Base-by-base conservation (phyloP, 1,140 invertebrate genomes). In the Drosophila rhopaloa region DNA sequence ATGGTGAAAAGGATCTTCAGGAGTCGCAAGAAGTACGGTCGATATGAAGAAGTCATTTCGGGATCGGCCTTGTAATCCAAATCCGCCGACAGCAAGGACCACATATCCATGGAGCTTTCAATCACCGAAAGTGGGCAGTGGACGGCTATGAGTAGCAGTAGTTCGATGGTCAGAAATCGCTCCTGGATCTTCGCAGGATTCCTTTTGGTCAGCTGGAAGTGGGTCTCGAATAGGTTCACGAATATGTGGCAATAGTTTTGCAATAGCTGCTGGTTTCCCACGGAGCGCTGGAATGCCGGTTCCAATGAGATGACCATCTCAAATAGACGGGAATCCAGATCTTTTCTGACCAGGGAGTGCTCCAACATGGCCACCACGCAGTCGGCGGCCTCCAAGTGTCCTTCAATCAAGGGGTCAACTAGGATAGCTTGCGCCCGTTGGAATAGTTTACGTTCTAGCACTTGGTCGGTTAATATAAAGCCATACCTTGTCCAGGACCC, bases 161-260 rank as follows among this genome's bases (percentile, higher is more conserved):
- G 29, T n/a, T 35, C 9, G 48, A 51, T 51, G 8, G 29, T 51
- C 14, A 2, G 1, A 0, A 35, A 5, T 51, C 48, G 29, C n/a
- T 51, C 48, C n/a, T 51, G 1, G n/a, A 35, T 32, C 16, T 35
- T 51, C n/a, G 1, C 1, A 24, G 29, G 29, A 35, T 35, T n/a
- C 4, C 11, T 16, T 35, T 35, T 7, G 8, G 48, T 51, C n/a
- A 51, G 9, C 5, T 16, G 1, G 2, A 14, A 51, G 29, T 32
- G 29, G 8, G 48, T 51, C 0, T 35, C 7, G 8, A 51, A 51
- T 0, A 51, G 48, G 29, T 51, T 51, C 1, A 35, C 48, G 9
- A 51, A 51, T 32, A 51, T 51, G n/a, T 51, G 9, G 29, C 48
- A 51, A 16, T 51, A 51, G 29, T 51, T 51, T 51, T 51, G 48